phyloP scores from a whole-genome alignment of 2,113 vertebrate genomes.

The Charina bottae region DNA sequence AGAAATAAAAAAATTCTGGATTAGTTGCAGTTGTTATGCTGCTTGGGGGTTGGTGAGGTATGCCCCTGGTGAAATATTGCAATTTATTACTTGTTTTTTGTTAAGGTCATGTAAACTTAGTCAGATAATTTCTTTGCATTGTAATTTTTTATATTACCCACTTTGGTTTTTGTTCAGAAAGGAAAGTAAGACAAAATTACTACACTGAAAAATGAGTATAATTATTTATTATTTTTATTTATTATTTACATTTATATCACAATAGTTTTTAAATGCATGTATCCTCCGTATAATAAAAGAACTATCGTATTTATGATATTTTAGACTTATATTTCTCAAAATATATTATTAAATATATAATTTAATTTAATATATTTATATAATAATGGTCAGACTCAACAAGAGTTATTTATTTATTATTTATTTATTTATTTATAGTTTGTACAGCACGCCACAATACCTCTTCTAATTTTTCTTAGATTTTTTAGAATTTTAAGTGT shows the following conservation, averaged over 20 bases:
- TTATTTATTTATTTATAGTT: no score
- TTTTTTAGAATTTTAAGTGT: no score
- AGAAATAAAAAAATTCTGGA: background rate
- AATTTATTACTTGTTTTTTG: background rate
- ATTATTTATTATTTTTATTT: no score
- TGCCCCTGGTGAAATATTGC: background rate
- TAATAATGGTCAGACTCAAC: background rate
- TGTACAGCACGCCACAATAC: no score
- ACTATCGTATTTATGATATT: background rate
- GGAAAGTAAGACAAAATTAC: background rate
- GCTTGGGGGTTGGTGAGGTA: background rate
- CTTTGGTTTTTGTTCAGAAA: background rate
- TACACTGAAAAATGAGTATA: background rate
- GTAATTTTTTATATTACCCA: background rate
- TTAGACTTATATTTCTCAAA: background rate
- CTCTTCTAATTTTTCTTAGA: no score
- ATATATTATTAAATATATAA: background rate
- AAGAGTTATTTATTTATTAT: no score
- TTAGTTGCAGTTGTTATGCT: background rate
- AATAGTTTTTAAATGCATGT: background rate
- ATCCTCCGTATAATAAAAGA: background rate
- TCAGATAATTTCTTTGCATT: background rate
- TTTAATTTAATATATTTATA: background rate
- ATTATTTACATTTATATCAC: no score
- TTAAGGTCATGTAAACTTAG: background rate